Conservation (phyloP, 2,888 invertebrate genomes). For the Arctia plantaginis region DNA sequence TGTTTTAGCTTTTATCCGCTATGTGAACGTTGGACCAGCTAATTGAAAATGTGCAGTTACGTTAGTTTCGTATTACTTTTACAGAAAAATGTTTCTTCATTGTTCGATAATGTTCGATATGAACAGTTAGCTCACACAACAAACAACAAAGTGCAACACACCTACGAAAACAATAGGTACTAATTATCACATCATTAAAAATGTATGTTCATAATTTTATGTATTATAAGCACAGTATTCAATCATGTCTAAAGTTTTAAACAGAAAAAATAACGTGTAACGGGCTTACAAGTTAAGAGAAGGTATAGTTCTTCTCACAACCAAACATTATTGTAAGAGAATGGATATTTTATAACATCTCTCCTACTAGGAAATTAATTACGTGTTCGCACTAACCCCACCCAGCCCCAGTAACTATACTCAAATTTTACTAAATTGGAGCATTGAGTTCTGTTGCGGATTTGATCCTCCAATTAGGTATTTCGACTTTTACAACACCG, state of each 20-base stretch:
- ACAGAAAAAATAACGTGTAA: no score
- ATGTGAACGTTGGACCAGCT: slow-evolving; percentile 37
- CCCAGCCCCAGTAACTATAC: background rate
- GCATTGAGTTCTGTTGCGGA: background rate
- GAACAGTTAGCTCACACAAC: background rate
- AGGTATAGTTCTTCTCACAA: background rate
- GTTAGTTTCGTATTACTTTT: slow-evolving; percentile 43
- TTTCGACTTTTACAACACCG: background rate
- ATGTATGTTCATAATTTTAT: no score
- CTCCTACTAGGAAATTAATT: background rate
- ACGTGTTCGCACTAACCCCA: background rate
- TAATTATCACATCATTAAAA: no score
- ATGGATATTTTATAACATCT: background rate
- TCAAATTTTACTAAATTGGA: background rate
- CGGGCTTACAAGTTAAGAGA: no score
- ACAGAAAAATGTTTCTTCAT: slow-evolving; percentile 36
- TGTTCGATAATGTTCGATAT: background rate
- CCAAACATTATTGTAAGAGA: background rate
- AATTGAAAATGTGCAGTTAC: slow-evolving; percentile 51
- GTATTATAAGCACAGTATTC: no score
- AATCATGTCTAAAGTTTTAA: no score
- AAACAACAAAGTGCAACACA: no score
- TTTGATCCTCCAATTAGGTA: background rate
- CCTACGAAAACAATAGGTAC: no score
- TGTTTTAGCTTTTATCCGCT: slow-evolving; percentile 25